These are phyloP conservation scores for Pogonomyrmex barbatus DNA, from an alignment of 1,140 invertebrate genomes.

Conservation along the genomic window DNA sequence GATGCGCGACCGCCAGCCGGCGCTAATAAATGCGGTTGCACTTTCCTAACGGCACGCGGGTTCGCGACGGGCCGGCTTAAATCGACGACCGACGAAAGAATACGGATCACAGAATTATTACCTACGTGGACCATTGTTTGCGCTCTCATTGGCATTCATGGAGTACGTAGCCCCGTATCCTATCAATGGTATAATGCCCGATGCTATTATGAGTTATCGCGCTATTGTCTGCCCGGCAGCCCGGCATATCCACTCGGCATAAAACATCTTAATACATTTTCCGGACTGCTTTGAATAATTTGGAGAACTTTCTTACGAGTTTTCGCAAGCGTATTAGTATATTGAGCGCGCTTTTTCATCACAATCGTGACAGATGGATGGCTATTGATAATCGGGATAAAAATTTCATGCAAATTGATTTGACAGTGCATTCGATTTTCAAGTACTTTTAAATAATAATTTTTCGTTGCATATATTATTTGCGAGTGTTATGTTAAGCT, in stretches of 20 bases:
- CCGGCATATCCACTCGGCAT: constrained; percentile 53
- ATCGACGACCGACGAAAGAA: constrained; percentile 72
- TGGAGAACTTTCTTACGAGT: constrained; percentile 2
- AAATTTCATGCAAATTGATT: not conserved
- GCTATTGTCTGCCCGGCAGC: constrained; percentile 74
- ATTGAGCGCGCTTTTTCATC: not conserved
- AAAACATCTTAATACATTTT: constrained; percentile 62
- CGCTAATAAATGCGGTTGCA: constrained; percentile 62
- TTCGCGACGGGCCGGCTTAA: constrained; percentile 66
- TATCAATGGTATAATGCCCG: constrained; percentile 78
- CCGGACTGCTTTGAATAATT: constrained; percentile 51
- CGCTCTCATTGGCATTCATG: constrained; percentile 78
- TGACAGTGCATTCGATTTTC: not conserved
- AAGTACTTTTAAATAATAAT: not conserved
- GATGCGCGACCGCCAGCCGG: constrained; percentile 25
- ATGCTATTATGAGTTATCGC: constrained; percentile 81
- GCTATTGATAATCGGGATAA: not conserved
- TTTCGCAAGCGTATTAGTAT: constrained; percentile 2
- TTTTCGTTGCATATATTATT: not conserved
- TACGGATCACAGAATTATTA: constrained; percentile 76
- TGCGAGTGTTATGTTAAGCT: not conserved
- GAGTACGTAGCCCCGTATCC: constrained; percentile 69
- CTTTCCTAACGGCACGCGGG: constrained; percentile 49
- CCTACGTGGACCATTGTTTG: constrained; percentile 76
- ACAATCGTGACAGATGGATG: too few relatives aligned